phyloP scores from a whole-genome alignment of 2,888 invertebrate genomes.

The Lasioglossum villosulum region DNA sequence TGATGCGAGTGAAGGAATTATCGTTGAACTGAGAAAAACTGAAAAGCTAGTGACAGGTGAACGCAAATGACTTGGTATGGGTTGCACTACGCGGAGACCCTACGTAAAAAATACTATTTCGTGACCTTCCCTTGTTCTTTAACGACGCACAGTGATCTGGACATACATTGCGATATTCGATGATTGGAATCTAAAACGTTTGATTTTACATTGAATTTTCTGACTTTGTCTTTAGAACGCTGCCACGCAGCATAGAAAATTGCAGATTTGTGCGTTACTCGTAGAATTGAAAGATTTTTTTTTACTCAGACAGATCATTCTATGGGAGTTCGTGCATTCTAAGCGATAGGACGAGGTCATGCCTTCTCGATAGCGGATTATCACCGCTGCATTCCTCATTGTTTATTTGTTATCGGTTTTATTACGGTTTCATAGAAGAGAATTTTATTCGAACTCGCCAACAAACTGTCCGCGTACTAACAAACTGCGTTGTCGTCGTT shows the following conservation, averaged over 20 bases:
- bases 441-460: slow-evolving; percentile 49
- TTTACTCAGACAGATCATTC: slow-evolving; percentile 26
- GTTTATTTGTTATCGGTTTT: slow-evolving; percentile 72
- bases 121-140: too few species aligned
- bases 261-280: too few species aligned
- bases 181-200: too few species aligned
- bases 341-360: slow-evolving; percentile 74
- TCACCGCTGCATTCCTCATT: slow-evolving; percentile 74
- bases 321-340: slow-evolving; percentile 49
- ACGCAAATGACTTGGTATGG: too few species aligned
- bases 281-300: background rate
- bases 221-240: too few species aligned
- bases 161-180: too few species aligned
- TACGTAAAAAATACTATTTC: too few species aligned
- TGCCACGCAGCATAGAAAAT: too few species aligned
- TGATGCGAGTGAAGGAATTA: background rate
- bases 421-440: slow-evolving; percentile 34
- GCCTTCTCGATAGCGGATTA: slow-evolving; percentile 76
- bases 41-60: background rate
- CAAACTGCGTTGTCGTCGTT: slow-evolving; percentile 20
- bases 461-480: slow-evolving; percentile 7
- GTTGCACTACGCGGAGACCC: too few species aligned
- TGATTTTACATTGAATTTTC: too few species aligned
- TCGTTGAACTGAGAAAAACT: background rate
- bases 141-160: too few species aligned